Conservation (phyloP, 2,888 invertebrate genomes). For the Cinara cedri region DNA sequence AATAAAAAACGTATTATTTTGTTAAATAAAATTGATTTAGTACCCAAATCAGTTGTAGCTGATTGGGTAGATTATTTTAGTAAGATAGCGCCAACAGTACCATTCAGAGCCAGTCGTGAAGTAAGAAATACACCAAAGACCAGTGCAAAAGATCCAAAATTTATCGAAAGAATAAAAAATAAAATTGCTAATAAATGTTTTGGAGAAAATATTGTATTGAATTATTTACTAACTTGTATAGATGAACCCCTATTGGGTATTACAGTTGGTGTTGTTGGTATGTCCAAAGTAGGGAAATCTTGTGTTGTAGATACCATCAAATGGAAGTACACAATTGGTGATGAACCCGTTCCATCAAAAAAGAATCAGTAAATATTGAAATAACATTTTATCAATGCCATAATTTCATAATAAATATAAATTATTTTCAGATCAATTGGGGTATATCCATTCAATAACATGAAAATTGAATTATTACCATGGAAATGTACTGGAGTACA, state of each 20-base stretch:
- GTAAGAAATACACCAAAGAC: slow-evolving; percentile 50
- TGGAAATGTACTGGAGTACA: slow-evolving; percentile 49
- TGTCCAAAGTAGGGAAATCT: slow-evolving; percentile 51
- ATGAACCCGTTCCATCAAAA: slow-evolving; percentile 51
- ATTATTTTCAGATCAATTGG: neutral
- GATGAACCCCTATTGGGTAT: slow-evolving; percentile 45
- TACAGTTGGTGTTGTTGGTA: slow-evolving; percentile 52
- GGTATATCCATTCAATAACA: slow-evolving; percentile 49
- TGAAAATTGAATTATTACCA: slow-evolving; percentile 50
- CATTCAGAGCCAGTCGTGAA: slow-evolving; percentile 54
- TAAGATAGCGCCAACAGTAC: slow-evolving; percentile 50
- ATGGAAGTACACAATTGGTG: slow-evolving; percentile 46
- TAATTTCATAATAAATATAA: neutral
- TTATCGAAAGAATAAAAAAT: slow-evolving; percentile 43
- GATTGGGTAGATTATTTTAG: slow-evolving; percentile 51
- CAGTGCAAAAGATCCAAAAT: slow-evolving; percentile 52
- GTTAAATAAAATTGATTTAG: slow-evolving; percentile 55
- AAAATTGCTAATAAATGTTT: slow-evolving; percentile 50
- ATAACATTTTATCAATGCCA: neutral
- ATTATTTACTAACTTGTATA: slow-evolving; percentile 39
- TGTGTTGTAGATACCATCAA: slow-evolving; percentile 53
- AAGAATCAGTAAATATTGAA: slow-evolving; percentile 40
- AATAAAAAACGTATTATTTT: slow-evolving; percentile 52
- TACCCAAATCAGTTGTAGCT: slow-evolving; percentile 37
- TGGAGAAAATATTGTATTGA: slow-evolving; percentile 38